These are phyloP conservation scores for Neoitamus cyanurus DNA, from an alignment of 2,888 invertebrate species.

Conservation along the genomic window DNA sequence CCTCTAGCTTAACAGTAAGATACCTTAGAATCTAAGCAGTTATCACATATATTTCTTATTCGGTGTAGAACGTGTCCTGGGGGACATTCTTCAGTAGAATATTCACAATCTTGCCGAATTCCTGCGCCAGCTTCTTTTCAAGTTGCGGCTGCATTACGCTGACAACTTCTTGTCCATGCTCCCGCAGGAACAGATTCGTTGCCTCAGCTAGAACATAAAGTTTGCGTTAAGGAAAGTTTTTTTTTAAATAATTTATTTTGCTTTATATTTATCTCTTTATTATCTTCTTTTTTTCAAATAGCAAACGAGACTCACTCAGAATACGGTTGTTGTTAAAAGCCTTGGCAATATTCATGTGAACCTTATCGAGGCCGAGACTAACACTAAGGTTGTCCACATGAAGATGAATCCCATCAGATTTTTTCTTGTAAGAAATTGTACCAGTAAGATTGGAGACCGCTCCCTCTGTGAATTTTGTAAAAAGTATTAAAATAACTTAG, in stretches of 20 bases:
- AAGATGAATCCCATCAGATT: slow-evolving; percentile 69
- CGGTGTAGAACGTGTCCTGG: slow-evolving; percentile 69
- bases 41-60: slow-evolving; percentile 53
- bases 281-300: slow-evolving; percentile 2
- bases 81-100: slow-evolving; percentile 74
- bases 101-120: slow-evolving; percentile 75
- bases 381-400: slow-evolving; percentile 73
- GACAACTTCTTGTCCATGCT: slow-evolving; percentile 76
- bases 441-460: slow-evolving; percentile 72
- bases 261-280: neutral
- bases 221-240: neutral
- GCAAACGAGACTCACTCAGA: slow-evolving; percentile 71
- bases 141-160: slow-evolving; percentile 77
- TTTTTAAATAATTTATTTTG: too few relatives aligned
- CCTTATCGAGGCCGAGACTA: slow-evolving; percentile 72
- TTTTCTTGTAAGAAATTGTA: slow-evolving; percentile 67
- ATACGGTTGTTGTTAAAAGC: slow-evolving; percentile 77
- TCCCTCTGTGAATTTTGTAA: slow-evolving; percentile 66
- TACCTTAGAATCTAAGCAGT: neutral
- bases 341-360: slow-evolving; percentile 74
- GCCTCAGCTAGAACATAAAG: slow-evolving; percentile 72
- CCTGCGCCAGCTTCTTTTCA: slow-evolving; percentile 72
- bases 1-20: neutral
- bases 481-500: neutral
- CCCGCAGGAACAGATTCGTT: slow-evolving; percentile 76